Conservation (phyloP, 2,888 invertebrate species). For the Carpatolechia fugitivella region DNA sequence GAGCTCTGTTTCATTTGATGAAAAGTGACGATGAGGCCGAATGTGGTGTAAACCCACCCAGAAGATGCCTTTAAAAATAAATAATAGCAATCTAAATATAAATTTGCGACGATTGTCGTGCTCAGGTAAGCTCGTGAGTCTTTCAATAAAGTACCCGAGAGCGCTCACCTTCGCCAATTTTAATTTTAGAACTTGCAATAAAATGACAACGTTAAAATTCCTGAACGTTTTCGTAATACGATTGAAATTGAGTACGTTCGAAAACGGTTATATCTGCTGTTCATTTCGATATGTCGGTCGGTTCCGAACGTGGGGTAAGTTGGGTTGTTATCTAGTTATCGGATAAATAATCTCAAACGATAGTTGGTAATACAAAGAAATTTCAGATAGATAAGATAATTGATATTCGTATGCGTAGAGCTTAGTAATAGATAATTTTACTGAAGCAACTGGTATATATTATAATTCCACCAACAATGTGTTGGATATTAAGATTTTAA, state of each 20-base stretch:
- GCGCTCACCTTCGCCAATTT: not conserved
- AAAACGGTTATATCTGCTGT: not conserved
- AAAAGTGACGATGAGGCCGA: no score
- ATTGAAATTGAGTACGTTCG: slow-evolving; percentile 7
- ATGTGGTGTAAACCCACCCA: no score
- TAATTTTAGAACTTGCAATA: slow-evolving; percentile 7
- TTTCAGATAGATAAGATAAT: not conserved
- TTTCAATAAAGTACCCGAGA: not conserved
- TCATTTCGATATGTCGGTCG: not conserved
- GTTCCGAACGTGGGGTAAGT: not conserved
- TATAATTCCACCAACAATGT: no score
- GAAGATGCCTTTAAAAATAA: no score
- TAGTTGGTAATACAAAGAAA: not conserved
- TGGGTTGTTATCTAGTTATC: not conserved
- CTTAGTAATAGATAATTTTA: not conserved
- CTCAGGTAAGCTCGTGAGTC: no score
- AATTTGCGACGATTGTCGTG: no score
- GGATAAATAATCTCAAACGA: not conserved
- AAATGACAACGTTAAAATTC: slow-evolving; percentile 2
- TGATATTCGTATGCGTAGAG: not conserved
- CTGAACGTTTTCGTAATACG: slow-evolving; percentile 9
- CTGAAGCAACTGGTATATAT: not conserved
- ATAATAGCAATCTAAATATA: no score
- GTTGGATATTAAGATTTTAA: no score
- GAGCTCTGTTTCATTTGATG: no score